A percentile compares a stretch with the other conserved stretches of the same genome.
These are phyloP conservation scores for Callimico goeldii DNA, from an alignment of 2,797 vertebrate genomes.

Conservation along the genomic window DNA sequence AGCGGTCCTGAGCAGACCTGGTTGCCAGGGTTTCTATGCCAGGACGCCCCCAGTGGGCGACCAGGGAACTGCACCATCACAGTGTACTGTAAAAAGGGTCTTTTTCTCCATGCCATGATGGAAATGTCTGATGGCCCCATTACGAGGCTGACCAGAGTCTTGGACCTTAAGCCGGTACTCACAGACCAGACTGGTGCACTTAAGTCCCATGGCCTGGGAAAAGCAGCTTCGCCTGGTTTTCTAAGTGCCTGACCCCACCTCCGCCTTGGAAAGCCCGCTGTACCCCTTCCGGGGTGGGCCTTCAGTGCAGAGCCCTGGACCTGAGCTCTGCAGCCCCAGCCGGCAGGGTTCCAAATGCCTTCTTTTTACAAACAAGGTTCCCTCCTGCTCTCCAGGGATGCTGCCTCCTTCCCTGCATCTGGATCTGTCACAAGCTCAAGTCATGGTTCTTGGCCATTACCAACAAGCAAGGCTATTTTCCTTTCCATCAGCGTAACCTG, in stretches of 20 bases:
- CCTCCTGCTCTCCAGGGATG: constrained; percentile 53
- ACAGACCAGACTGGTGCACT: neutral
- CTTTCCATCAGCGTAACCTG: neutral
- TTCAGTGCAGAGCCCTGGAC: neutral
- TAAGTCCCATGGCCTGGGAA: neutral
- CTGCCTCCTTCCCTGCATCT: constrained; percentile 18
- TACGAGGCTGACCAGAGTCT: accelerated
- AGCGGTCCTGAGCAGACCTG: neutral
- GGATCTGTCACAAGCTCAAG: constrained; percentile 43
- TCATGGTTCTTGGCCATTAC: constrained; percentile 40
- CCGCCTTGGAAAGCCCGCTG: accelerated
- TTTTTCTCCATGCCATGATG: accelerated
- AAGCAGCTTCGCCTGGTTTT: accelerated
- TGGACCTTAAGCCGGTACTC: neutral
- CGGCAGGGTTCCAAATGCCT: neutral
- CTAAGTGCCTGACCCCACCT: accelerated
- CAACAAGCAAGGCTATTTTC: constrained; percentile 47
- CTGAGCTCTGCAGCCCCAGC: neutral
- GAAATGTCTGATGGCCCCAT: neutral
- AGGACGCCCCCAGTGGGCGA: neutral
- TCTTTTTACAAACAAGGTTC: neutral
- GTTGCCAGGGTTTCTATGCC: accelerated
- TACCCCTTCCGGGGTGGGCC: neutral
- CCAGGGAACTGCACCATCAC: accelerated
- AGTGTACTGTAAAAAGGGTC: neutral